Evolutionary conservation across 2,113 vertebrate genomes (phyloP).

Genomic region (Dasypus novemcinctus): DNA sequence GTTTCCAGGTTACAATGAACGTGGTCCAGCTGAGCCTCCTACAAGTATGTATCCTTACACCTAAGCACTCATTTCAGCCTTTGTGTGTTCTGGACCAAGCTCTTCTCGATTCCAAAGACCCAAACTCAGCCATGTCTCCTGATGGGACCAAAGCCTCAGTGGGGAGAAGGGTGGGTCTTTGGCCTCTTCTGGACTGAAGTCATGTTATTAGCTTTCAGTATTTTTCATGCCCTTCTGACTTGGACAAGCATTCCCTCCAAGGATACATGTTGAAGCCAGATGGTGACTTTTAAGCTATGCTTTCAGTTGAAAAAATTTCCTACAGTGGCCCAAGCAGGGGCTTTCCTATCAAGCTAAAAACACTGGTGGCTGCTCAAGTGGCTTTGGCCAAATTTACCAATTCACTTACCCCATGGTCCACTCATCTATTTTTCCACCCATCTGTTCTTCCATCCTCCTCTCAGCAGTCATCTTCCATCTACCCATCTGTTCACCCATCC

Average conservation of each 20-base stretch:
- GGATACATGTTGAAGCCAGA: not conserved
- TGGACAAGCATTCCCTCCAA: not conserved
- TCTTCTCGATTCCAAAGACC: not conserved
- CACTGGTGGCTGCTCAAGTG: not conserved
- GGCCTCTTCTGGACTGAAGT: not conserved
- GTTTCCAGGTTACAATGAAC: conserved; percentile 81
- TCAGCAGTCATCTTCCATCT: not conserved
- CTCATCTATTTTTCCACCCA: not conserved
- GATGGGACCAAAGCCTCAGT: not conserved
- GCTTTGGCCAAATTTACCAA: not conserved
- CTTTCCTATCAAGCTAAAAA: not conserved
- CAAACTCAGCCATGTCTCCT: not conserved
- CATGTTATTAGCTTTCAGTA: not conserved
- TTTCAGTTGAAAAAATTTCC: not conserved
- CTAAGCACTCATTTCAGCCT: not conserved
- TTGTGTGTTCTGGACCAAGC: not conserved
- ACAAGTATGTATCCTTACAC: conserved; percentile 75
- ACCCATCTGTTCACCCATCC: not conserved
- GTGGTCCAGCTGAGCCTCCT: conserved; percentile 8
- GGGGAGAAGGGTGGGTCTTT: not conserved
- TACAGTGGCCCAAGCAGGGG: not conserved
- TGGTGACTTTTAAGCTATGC: not conserved
- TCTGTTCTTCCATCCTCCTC: not conserved
- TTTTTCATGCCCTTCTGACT: not conserved
- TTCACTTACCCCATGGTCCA: not conserved